Conservation (phyloP, 2,113 vertebrate genomes). For the Phylloscopus whistleri region DNA sequence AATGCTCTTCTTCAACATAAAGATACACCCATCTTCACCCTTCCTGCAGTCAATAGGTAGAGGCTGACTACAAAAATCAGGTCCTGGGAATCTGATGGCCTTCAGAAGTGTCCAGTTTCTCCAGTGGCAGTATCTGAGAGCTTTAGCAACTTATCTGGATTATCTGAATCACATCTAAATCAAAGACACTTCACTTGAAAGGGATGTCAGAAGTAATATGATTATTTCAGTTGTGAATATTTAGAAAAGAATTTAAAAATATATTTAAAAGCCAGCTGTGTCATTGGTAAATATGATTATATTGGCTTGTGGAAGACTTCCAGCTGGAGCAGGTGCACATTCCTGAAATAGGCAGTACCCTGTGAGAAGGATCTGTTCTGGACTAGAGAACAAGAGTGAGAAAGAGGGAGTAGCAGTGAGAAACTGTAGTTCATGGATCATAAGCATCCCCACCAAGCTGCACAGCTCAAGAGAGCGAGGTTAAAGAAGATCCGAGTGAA, state of each 20-base stretch:
- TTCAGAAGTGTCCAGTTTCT: background rate
- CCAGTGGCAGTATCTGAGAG: background rate
- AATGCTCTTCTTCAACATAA: background rate
- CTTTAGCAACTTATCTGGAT: background rate
- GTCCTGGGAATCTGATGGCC: background rate
- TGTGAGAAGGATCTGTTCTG: background rate
- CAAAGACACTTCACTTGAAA: background rate
- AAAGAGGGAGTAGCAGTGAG: background rate
- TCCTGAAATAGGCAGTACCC: background rate
- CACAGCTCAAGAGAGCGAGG: accelerated
- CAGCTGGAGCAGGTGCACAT: background rate
- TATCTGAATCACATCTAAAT: background rate
- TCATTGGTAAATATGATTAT: background rate
- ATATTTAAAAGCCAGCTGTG: background rate
- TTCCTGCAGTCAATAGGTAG: too few species aligned
- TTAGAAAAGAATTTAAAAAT: background rate
- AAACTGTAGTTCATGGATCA: accelerated
- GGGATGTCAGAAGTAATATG: accelerated
- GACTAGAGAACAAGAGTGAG: background rate
- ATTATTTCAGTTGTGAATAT: background rate
- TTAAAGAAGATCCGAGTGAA: background rate
- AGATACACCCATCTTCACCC: background rate
- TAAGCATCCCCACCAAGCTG: accelerated
- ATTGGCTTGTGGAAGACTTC: background rate
- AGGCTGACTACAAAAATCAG: background rate